Percentiles rank a stretch among this genome's conserved stretches.
Evolutionary conservation across 2,113 vertebrate genomes (phyloP).

Genomic region (Thamnaconus septentrionalis): DNA sequence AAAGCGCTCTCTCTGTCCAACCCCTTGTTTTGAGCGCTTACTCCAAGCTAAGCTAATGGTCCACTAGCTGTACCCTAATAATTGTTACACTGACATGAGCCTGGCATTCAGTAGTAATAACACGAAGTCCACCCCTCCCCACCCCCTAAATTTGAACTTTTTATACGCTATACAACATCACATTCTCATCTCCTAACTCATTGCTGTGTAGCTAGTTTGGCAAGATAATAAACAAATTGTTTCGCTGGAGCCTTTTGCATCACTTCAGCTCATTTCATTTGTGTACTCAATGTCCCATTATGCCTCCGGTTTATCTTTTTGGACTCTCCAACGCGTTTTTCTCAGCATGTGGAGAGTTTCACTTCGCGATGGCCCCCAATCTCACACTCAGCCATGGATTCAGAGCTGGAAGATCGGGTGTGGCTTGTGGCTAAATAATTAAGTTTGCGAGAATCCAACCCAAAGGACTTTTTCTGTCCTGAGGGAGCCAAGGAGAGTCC

Average conservation of each 20-base stretch:
- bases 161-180: not conserved
- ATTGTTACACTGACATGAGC: not conserved
- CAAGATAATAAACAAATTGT: slow-evolving; percentile 66
- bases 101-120: too few species aligned
- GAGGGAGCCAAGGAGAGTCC: slow-evolving; percentile 37
- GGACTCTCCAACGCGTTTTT: slow-evolving; percentile 8
- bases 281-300: slow-evolving; percentile 18
- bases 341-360: not conserved
- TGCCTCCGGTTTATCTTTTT: not conserved
- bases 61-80: not conserved
- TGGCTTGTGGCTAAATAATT: slow-evolving; percentile 68
- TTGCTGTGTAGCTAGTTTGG: slow-evolving; percentile 40
- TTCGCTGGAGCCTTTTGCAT: slow-evolving; percentile 48
- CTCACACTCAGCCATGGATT: slow-evolving; percentile 28
- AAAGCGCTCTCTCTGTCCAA: too few species aligned
- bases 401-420: slow-evolving; percentile 55
- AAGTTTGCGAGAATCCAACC: slow-evolving; percentile 57
- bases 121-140: too few species aligned
- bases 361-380: not conserved
- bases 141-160: too few species aligned
- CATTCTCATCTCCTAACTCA: slow-evolving; percentile 4
- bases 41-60: not conserved
- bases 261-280: slow-evolving; percentile 21
- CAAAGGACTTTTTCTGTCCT: slow-evolving; percentile 47
- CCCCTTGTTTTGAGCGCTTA: not conserved